These are phyloP conservation scores for Uromys caudimaculatus DNA, from an alignment of 2,797 vertebrate genomes.

Conservation along the genomic window DNA sequence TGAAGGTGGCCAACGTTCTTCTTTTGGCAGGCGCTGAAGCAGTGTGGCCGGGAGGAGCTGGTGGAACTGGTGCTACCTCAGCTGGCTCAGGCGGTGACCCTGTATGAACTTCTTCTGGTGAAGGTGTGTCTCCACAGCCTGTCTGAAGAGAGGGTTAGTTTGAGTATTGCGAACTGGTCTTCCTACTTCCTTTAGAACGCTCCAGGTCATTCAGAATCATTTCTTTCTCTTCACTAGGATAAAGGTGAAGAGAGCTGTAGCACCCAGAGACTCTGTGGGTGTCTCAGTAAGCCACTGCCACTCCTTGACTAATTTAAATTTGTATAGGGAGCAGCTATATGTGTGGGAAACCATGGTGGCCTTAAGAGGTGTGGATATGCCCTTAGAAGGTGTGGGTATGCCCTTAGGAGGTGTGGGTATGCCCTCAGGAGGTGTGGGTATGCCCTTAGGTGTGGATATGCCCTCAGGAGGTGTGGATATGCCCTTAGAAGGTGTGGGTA, in stretches of 20 bases:
- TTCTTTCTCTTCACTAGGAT: neutral
- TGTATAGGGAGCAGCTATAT: neutral
- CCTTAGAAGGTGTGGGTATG: too few species aligned
- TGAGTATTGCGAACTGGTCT: neutral
- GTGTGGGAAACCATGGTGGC: too few species aligned
- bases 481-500: neutral
- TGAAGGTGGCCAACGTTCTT: neutral
- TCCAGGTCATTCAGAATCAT: neutral
- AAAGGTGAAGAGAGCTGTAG: neutral
- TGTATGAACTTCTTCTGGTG: conserved; percentile 95
- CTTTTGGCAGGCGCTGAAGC: conserved; percentile 90
- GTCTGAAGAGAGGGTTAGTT: neutral
- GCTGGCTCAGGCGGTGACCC: conserved; percentile 92
- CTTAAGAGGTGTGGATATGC: too few species aligned
- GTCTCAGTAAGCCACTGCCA: neutral
- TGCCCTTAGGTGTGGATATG: too few species aligned
- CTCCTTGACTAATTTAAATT: neutral
- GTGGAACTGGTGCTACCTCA: conserved; percentile 93
- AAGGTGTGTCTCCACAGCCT: conserved; percentile 89
- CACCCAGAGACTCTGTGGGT: neutral
- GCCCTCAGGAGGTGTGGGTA: neutral
- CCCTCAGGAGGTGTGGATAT: too few species aligned
- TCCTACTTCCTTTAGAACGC: neutral
- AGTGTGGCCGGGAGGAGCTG: conserved; percentile 93
- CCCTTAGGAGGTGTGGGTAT: neutral